Evolutionary conservation across 2,797 vertebrate species (phyloP).

Genomic region (Sphenopsis melanotis): DNA sequence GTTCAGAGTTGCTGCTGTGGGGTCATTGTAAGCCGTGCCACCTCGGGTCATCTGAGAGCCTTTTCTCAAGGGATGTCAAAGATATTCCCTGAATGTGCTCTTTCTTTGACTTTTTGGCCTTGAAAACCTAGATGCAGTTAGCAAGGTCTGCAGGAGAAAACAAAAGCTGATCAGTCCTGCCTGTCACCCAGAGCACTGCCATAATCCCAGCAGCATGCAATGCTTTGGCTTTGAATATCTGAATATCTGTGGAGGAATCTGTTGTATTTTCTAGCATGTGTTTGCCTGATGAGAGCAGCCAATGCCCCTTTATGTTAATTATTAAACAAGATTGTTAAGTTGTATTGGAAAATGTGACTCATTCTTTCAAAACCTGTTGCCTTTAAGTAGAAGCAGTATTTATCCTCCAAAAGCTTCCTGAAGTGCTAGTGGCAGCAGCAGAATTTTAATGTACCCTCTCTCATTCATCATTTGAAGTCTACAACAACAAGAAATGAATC

Average conservation of each 20-base stretch:
- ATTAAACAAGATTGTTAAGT: not conserved
- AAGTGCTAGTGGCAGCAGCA: not conserved
- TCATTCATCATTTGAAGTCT: constrained; percentile 25
- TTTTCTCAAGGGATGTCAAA: not conserved
- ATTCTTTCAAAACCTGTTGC: constrained; percentile 12
- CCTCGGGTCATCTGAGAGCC: not conserved
- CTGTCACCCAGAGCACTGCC: not conserved
- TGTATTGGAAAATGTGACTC: not conserved
- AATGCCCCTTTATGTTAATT: not conserved
- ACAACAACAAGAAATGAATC: not conserved
- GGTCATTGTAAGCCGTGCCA: not conserved
- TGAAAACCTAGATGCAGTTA: not conserved
- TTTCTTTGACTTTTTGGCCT: not conserved
- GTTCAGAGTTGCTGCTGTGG: not conserved
- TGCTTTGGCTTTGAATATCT: not conserved
- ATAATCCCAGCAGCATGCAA: not conserved
- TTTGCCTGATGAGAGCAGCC: not conserved
- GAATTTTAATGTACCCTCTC: constrained; percentile 27
- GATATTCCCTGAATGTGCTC: not conserved
- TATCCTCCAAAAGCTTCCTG: not conserved
- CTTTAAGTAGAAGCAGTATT: not conserved
- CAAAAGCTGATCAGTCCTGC: not conserved
- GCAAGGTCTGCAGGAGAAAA: not conserved
- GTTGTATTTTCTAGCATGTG: not conserved
- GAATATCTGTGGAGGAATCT: not conserved